Base-by-base conservation (phyloP, 2,113 vertebrate genomes). In the Drymodes brunneopygia region DNA sequence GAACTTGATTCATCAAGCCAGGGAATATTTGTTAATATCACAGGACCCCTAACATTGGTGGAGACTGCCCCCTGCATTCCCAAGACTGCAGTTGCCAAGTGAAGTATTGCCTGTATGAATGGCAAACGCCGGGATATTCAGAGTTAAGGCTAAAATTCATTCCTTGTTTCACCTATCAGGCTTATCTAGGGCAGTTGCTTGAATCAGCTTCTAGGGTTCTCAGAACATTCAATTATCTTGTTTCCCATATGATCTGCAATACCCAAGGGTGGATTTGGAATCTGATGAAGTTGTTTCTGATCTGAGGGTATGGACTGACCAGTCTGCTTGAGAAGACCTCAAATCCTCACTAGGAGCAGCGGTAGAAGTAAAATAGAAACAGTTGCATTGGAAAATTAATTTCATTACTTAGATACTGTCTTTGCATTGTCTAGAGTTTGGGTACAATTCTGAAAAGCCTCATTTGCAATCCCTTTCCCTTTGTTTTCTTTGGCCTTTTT, bases 231-330 rank as follows among this genome's bases (percentile, higher is more conserved):
- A 95, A 96, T 96, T 96, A 97, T 95, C 93, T 97, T 88, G 64
- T 95, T 96, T 96, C 96, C 92, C 93, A 60, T 51, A 94, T 92
- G 93, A 81, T 83, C 85, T 86, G 60, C 36, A 90, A 96, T 94
- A 95, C 93, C 56, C 93, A 95, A 83, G 87, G 74, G 94, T 94
- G 60, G 47, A 56, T 86, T 90, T 92, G 44, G 79, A 80, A 94
- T 93, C 65, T 94, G 95, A 97, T 96, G 95, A 95, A 95, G 95
- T 90, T 95, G 92, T 95, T 96, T 97, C 94, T 95, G 93, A 95
- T 95, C 74, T 86, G 92, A 86, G 92, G 93, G 79, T 90, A 92
- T 93, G 75, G 94, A 96, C 79, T 96, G 96, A 88, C 94, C 95
- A 92, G 84, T 94, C 90, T 94, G 90, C 60, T 91, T 83, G 67